Conservation (phyloP, 2,113 vertebrate species). For the Saimiri boliviensis region DNA sequence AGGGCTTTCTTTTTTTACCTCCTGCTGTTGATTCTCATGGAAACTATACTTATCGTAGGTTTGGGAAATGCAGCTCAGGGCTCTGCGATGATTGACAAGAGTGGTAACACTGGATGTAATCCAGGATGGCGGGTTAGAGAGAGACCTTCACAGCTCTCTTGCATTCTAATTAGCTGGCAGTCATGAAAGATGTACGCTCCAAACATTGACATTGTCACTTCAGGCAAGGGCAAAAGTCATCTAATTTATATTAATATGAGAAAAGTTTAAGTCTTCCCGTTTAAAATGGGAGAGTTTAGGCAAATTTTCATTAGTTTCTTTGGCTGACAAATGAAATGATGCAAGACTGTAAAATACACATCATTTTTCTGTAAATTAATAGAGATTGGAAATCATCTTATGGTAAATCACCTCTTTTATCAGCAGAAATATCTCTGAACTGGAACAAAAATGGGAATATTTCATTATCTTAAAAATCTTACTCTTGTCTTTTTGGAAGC, state of each 20-base stretch:
- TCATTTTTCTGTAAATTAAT: constrained; percentile 80
- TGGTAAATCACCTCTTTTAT: constrained; percentile 44
- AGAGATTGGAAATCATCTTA: constrained; percentile 67
- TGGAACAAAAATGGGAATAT: constrained; percentile 32
- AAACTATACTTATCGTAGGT: constrained; percentile 39
- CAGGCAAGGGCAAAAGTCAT: constrained; percentile 81
- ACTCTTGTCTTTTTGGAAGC: background rate
- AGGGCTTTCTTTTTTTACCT: background rate
- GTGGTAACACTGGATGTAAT: constrained; percentile 63
- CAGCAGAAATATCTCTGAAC: constrained; percentile 65
- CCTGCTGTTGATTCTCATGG: constrained; percentile 39
- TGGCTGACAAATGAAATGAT: constrained; percentile 76
- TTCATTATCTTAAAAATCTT: constrained; percentile 62
- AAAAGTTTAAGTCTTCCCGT: constrained; percentile 76
- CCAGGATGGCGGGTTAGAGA: constrained; percentile 73
- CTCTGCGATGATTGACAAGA: constrained; percentile 63
- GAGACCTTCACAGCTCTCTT: constrained; percentile 69
- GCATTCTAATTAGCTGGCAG: constrained; percentile 78
- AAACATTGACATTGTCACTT: constrained; percentile 77
- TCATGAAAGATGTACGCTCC: constrained; percentile 79
- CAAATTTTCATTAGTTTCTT: constrained; percentile 76
- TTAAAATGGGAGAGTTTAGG: constrained; percentile 72
- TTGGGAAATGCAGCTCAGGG: constrained; percentile 56
- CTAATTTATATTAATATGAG: constrained; percentile 78
- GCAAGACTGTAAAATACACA: constrained; percentile 68